A percentile compares a stretch with the other conserved stretches of the same genome.
These are phyloP conservation scores for Drosophila tanythrix DNA, from an alignment of 2,888 invertebrate species.

Conservation along the genomic window DNA sequence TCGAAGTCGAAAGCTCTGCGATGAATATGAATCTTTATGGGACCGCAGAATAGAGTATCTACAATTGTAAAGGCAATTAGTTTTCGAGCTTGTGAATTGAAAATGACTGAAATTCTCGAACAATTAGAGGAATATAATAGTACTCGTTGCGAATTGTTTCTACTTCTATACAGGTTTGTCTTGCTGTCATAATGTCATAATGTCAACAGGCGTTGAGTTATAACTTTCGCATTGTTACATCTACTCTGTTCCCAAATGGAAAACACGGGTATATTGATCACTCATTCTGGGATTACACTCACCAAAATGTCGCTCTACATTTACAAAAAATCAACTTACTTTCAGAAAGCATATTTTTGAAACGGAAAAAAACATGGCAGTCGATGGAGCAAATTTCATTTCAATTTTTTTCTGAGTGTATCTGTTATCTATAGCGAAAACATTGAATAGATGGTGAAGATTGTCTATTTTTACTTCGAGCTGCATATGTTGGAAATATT, in stretches of 20 bases:
- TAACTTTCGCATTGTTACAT: conserved; percentile 30
- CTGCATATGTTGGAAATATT: neutral
- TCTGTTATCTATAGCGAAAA: neutral
- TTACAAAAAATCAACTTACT: neutral
- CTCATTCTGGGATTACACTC: neutral
- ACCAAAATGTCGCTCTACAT: neutral
- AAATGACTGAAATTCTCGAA: neutral
- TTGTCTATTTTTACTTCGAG: too few species aligned
- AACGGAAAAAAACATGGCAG: neutral
- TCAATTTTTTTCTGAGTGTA: neutral
- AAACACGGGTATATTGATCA: neutral
- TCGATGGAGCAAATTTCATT: neutral
- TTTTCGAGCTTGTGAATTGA: conserved; percentile 6
- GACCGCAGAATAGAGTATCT: conserved; percentile 4
- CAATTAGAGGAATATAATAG: conserved; percentile 5
- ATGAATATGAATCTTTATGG: conserved; percentile 2
- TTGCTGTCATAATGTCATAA: conserved; percentile 34
- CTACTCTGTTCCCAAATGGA: neutral
- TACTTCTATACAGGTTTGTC: conserved; percentile 1
- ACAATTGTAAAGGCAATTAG: neutral
- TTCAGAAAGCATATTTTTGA: neutral
- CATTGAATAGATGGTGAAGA: neutral
- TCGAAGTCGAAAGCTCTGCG: neutral
- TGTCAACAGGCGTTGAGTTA: conserved; percentile 41
- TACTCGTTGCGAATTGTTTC: conserved; percentile 6